Evolutionary conservation across 2,888 invertebrate genomes (phyloP), one percentile per base, ranked within the genome.

Genomic region (Eupithecia abbreviata): DNA sequence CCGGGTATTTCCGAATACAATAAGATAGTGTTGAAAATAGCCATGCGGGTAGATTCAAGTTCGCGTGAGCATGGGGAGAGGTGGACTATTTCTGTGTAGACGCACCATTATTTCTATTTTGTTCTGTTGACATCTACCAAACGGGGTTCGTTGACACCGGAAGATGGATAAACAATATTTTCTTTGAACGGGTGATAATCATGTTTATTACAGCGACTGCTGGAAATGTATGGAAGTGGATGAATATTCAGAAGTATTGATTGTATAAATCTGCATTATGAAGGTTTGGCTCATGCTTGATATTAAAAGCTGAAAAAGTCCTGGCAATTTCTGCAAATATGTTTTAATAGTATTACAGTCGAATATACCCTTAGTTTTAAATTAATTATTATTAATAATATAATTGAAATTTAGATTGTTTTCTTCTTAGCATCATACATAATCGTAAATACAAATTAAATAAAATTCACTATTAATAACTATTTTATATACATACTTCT

Each of bases 21-120:
- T 93, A 90, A 92, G 91, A 90, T 89, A 89, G 88, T 88, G 87
- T 87, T 91, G 89, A 90, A 93, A 93, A 93, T 94, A 94, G 90
- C 89, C 91, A 87, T 87, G 84, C 86, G 89, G 89, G 90, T 90
- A 89, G 86, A 92, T 93, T 93, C 92, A 94, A 94, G 94, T 94
- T 94, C 90, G 92, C 92, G 91, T 85, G 82, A 86, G 85, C 86
- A 88, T 89, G 92, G 93, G 93, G 93, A 89, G 91, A 82, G 82
- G 84, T 89, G 92, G 92, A 89, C 92, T 94, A 94, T 94, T 94
- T 93, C 87, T 88, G 87, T 87, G 86, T 89, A 88, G 87, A 83
- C 77, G 77, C 84, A 87, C 87, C 90, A 91, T 92, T 92, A 93
- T 90, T 90, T 86, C 90, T 90, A 91, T 91, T 92, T 81, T 89